A percentile compares a stretch with the other conserved stretches of the same genome.
phyloP scores from a whole-genome alignment of 2,113 vertebrate species.

The Barbus barbus region DNA sequence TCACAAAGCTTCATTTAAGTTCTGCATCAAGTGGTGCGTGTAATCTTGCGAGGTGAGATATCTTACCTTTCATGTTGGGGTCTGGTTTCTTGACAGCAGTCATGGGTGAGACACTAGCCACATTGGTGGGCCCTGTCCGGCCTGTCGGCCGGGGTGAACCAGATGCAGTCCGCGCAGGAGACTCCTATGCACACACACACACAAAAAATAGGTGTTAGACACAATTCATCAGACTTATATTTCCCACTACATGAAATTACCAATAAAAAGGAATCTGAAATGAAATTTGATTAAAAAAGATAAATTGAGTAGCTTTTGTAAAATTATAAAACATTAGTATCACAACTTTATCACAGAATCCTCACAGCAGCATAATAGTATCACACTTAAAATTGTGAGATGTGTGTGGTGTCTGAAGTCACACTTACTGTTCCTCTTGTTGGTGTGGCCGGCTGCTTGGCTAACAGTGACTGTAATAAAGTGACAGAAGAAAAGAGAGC shows the following conservation, averaged over 20 bases:
- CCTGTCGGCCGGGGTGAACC: slow-evolving; percentile 89
- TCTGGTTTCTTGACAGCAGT: slow-evolving; percentile 95
- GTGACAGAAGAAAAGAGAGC: neutral
- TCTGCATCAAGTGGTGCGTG: neutral
- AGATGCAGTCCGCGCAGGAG: slow-evolving; percentile 88
- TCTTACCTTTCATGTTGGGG: slow-evolving; percentile 94
- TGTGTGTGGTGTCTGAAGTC: neutral
- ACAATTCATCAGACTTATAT: neutral
- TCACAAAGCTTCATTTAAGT: neutral
- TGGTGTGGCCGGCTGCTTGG: slow-evolving; percentile 95
- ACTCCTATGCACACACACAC: slow-evolving; percentile 80
- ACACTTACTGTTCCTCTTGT: slow-evolving; percentile 94
- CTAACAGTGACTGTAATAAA: slow-evolving; percentile 84
- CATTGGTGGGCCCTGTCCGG: slow-evolving; percentile 82
- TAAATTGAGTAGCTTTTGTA: neutral
- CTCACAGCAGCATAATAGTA: neutral
- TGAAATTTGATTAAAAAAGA: no score
- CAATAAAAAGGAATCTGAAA: neutral
- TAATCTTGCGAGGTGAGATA: neutral
- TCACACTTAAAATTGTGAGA: neutral
- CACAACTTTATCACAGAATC: neutral
- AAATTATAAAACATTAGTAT: neutral
- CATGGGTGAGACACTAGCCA: slow-evolving; percentile 90
- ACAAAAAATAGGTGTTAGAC: neutral
- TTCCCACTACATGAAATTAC: neutral